Evolutionary conservation across 2,113 vertebrate species (phyloP), one percentile per base, ranked within the genome.

Genomic region (Tympanuchus pallidicinctus): DNA sequence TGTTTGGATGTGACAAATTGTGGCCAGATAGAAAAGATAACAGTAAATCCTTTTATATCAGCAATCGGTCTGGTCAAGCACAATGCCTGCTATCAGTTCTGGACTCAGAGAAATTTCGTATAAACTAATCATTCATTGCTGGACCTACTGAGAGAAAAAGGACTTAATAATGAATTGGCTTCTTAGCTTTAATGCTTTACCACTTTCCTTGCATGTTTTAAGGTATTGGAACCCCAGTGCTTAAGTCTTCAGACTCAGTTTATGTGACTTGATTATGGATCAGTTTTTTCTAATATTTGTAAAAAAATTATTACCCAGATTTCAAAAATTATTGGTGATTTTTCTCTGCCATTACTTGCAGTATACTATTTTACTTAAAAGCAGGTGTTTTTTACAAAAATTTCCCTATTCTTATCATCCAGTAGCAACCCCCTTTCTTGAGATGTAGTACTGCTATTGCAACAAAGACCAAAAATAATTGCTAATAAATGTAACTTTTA

Each of bases 151-250:
- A 89, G 45, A 87, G 85, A 40, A 82, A 92, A 92, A 61, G 13
- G 34, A 82, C 71, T 88, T 78, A 40, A 36, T 10, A 78, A 27
- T 27, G 54, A 34, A 72, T 85, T 40, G n/a, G 7, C 79, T 82
- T 93, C 36, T 42, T 92, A 15, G 7, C 86, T 92, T 81, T 89
- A 16, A 75, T 20, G 24, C 54, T 92, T 34, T 73, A 56, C 18
- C 90, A 87, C 74, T 82, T 92, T 56, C n/a, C 67, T 25, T 56
- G 47, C 61, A 24, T 25, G 4, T 63, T 95, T 94, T 94, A 25
- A 38, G 76, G 45, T 22, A 78, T 10, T 47, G 40, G 64, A 77
- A 20, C 15, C 3, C 10, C 5, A 10, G 8, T 81, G 8, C 34
- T 75, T 77, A 73, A 76, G 36, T 70, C 65, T 66, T 79, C 74